Evolutionary conservation across 2,797 vertebrate genomes (phyloP).

Genomic region (Schizopygopsis pylzovi): DNA sequence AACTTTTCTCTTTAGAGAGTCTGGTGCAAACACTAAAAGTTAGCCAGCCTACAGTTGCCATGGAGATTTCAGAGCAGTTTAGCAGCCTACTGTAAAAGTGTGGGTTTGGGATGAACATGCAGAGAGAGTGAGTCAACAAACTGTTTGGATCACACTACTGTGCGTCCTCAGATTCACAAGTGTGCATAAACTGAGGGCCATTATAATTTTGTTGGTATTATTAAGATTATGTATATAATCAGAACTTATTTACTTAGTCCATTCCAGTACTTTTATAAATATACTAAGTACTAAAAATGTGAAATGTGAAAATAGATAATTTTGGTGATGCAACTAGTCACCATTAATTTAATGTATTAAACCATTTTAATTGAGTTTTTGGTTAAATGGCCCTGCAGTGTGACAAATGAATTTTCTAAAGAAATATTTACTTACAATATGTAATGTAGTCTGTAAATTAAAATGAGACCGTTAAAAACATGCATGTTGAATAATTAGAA

Average conservation of each 20-base stretch:
- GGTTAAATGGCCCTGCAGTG: neutral
- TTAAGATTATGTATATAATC: neutral
- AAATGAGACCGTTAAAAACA: neutral
- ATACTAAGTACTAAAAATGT: neutral
- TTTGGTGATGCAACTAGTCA: neutral
- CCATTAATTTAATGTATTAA: neutral
- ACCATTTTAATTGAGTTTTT: neutral
- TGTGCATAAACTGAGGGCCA: neutral
- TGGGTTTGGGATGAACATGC: constrained; percentile 33
- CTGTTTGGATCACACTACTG: constrained; percentile 11
- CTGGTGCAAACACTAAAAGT: constrained; percentile 62
- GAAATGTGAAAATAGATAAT: neutral
- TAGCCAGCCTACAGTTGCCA: constrained; percentile 31
- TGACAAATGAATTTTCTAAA: neutral
- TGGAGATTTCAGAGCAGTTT: constrained; percentile 25
- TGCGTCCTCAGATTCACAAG: neutral
- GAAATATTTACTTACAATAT: neutral
- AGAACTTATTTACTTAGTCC: neutral
- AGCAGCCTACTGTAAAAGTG: constrained; percentile 23
- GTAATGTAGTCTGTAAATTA: neutral
- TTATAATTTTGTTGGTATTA: neutral
- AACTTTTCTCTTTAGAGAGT: neutral
- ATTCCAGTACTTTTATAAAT: too few relatives aligned
- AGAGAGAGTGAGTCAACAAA: constrained; percentile 15
- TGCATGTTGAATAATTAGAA: neutral